A percentile compares a stretch with the other conserved stretches of the same genome.
Conservation (phyloP, 53 echinoderm and acorn worm species). For the Astropecten irregularis region DNA sequence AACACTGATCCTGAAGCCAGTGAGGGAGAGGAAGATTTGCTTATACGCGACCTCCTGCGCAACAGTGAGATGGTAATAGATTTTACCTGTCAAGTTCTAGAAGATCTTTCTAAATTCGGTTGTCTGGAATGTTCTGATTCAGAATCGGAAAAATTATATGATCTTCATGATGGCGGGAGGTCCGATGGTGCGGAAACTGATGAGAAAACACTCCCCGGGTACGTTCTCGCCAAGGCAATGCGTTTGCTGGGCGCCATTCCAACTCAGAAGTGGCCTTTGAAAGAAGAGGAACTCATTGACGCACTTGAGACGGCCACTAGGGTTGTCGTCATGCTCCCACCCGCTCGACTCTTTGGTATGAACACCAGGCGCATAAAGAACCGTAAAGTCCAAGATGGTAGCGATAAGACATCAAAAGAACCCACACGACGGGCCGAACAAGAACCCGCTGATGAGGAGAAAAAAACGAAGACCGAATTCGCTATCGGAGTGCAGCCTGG, state of each 20-base stretch:
- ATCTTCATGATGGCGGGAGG: too few species aligned
- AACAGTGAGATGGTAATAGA: not conserved
- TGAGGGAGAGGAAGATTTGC: not conserved
- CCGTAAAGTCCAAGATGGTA: not conserved
- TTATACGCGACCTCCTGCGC: not conserved
- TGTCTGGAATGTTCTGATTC: too few species aligned
- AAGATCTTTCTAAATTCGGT: too few species aligned
- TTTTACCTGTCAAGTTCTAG: not conserved
- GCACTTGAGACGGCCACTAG: too few species aligned
- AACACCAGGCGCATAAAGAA: constrained; percentile 21
- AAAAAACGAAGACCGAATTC: not conserved
- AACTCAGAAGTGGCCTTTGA: not conserved
- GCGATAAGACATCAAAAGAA: not conserved
- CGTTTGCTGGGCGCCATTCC: not conserved
- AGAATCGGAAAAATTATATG: too few species aligned
- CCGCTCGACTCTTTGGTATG: constrained; percentile 10
- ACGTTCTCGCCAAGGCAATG: too few species aligned
- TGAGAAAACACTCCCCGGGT: too few species aligned
- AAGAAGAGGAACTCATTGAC: not conserved
- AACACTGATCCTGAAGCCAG: constrained; percentile 10
- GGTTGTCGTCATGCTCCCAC: not conserved
- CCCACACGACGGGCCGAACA: not conserved
- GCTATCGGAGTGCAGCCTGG: constrained; percentile 10
- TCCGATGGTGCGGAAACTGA: too few species aligned
- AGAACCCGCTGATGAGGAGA: not conserved